Base-by-base conservation (phyloP, 1,140 invertebrate genomes). In the Zaprionus kolodkinae region DNA sequence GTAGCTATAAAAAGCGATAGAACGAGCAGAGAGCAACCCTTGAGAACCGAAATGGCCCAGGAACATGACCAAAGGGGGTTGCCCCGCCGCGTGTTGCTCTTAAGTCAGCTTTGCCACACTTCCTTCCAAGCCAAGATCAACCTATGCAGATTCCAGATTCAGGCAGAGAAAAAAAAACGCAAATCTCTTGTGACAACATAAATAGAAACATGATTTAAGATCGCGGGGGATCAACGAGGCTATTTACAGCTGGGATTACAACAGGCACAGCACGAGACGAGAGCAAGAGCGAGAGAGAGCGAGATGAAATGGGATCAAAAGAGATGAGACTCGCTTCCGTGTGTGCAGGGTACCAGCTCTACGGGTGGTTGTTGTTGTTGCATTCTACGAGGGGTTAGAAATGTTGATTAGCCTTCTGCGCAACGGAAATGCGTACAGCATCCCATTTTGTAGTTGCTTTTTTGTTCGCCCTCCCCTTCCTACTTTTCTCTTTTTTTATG, bases 231-330 rank as follows among this genome's bases (percentile, higher is more conserved):
- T 91, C 88, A 91, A 75, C 84, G 77, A 7, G 7, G 67, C 81
- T 67, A 91, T 88, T 88, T 91, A 91, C 89, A 91, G 89, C 84
- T 77, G 89, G 88, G 89, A 91, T 91, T 91, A 91, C 89, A 91
- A 74, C 52, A 7, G 7, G 40, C 87, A 30, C 80, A 72, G 74
- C 80, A 78, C 55, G 72, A 54, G 66, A 52, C 38, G 45, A 61
- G 71, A 52, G 13, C 9, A 35, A 38, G 43, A 3, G 21, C 17
- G 35, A 43, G 38, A 40, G 12, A 0, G 13, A n/a, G 38, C 17
- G 45, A 60, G 52, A 69, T 35, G 35, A 52, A 40, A 63, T 35
- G 67, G 36, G 57, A 33, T 54, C 57, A 63, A 30, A 17, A 15
- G 11, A 48, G 15, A 40, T 61, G 56, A 75, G 57, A 71, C 12